These are phyloP conservation scores for Corythaixoides concolor DNA, from an alignment of 2,113 vertebrate species.

Conservation along the genomic window DNA sequence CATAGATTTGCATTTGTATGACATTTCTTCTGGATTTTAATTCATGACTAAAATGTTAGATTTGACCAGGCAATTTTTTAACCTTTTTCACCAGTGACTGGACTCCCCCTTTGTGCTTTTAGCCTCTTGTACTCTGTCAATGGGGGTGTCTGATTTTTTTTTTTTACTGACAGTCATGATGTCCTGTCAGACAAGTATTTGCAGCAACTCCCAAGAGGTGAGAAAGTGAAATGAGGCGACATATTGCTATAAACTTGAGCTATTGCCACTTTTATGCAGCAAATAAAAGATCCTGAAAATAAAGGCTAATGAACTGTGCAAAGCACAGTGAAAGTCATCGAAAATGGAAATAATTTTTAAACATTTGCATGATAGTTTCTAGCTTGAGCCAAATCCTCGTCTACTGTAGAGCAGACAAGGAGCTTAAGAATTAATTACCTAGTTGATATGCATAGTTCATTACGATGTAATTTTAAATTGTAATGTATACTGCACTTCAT, in stretches of 20 bases:
- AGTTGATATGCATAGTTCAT: constrained; percentile 46
- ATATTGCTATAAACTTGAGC: neutral
- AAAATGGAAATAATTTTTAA: constrained; percentile 8
- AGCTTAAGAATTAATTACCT: constrained; percentile 51
- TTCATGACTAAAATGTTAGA: neutral
- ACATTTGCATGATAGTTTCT: neutral
- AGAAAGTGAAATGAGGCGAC: neutral
- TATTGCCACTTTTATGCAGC: neutral
- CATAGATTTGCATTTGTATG: neutral
- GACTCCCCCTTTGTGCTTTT: neutral
- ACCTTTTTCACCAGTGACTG: neutral
- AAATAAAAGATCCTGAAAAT: neutral
- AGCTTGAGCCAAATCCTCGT: neutral
- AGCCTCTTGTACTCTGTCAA: neutral
- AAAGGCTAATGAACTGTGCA: constrained; percentile 43
- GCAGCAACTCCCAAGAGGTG: neutral
- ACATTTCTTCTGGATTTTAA: neutral
- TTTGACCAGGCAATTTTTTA: neutral
- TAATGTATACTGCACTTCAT: neutral
- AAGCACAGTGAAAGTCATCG: neutral
- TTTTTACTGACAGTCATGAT: neutral
- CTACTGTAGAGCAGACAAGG: neutral
- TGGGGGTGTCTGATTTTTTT: neutral
- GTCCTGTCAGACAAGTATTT: neutral
- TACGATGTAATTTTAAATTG: constrained; percentile 61